phyloP scores from a whole-genome alignment of 2,113 vertebrate species.

The Oceanites oceanicus region DNA sequence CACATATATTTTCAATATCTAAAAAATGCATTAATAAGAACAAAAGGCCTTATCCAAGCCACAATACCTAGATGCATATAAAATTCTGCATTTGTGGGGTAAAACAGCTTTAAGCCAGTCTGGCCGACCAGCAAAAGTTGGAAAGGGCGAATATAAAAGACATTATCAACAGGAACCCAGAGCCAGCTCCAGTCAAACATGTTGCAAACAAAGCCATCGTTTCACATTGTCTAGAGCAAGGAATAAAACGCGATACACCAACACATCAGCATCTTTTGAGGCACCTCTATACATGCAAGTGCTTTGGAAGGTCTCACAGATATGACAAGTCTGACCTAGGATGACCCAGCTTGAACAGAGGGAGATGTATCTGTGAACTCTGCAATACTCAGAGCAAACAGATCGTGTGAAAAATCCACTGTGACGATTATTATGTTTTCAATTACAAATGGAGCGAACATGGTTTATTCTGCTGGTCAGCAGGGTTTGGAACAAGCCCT shows the following conservation, averaged over 20 bases:
- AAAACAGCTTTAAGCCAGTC: neutral
- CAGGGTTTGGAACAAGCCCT: neutral
- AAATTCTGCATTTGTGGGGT: neutral
- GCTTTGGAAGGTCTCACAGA: neutral
- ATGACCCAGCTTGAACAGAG: neutral
- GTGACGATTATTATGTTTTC: neutral
- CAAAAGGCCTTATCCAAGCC: slow-evolving; percentile 16
- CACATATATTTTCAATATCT: neutral
- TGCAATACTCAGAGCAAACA: neutral
- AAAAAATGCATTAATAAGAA: slow-evolving; percentile 32
- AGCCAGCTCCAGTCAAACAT: neutral
- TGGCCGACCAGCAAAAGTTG: neutral
- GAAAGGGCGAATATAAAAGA: neutral
- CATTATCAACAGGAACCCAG: neutral
- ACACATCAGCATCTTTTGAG: neutral
- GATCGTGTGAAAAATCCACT: neutral
- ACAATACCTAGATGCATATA: neutral
- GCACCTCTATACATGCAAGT: neutral
- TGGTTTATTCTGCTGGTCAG: neutral
- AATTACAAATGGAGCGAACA: neutral
- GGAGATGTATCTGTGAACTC: neutral
- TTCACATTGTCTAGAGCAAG: neutral
- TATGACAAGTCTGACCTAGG: neutral
- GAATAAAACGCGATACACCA: neutral
- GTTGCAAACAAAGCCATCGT: neutral